Conservation (phyloP, 2,888 invertebrate genomes). For the Drosophila nr. perissopoda region DNA sequence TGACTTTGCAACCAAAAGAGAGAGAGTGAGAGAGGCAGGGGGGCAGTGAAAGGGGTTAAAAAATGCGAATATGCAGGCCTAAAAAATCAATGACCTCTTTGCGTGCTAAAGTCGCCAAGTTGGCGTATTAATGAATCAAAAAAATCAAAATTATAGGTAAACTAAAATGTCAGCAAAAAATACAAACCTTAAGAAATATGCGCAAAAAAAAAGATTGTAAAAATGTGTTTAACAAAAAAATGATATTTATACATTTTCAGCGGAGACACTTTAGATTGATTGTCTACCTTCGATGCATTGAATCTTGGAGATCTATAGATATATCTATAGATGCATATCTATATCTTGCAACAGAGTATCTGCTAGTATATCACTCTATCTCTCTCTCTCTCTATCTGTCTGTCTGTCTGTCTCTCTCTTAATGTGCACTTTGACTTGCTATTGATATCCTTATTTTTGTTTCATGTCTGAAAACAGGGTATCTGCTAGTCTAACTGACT, state of each 20-base stretch:
- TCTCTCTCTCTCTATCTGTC: not conserved
- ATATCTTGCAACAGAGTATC: not conserved
- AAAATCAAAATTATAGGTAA: not conserved
- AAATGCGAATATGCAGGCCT: constrained; percentile 30
- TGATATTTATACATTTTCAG: not conserved
- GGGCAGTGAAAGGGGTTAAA: not conserved
- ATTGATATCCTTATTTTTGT: not conserved
- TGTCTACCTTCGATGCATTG: not conserved
- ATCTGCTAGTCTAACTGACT: not conserved
- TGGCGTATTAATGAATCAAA: constrained; percentile 59
- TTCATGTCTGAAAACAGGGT: not conserved
- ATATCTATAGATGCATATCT: not conserved
- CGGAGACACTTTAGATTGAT: not conserved
- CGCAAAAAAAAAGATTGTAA: constrained; percentile 10
- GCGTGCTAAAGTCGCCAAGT: constrained; percentile 45
- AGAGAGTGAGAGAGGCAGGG: not conserved
- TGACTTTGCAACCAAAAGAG: constrained; percentile 14
- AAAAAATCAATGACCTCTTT: constrained; percentile 66
- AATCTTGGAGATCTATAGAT: not conserved
- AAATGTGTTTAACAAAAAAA: constrained; percentile 40
- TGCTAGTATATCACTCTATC: rapidly evolving
- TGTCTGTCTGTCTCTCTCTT: not conserved
- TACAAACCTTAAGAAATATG: not conserved
- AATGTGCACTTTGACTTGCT: not conserved
- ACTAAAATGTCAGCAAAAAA: constrained; percentile 43